Evolutionary conservation across 2,113 vertebrate genomes (phyloP).

Genomic region (Salvelinus fontinalis): DNA sequence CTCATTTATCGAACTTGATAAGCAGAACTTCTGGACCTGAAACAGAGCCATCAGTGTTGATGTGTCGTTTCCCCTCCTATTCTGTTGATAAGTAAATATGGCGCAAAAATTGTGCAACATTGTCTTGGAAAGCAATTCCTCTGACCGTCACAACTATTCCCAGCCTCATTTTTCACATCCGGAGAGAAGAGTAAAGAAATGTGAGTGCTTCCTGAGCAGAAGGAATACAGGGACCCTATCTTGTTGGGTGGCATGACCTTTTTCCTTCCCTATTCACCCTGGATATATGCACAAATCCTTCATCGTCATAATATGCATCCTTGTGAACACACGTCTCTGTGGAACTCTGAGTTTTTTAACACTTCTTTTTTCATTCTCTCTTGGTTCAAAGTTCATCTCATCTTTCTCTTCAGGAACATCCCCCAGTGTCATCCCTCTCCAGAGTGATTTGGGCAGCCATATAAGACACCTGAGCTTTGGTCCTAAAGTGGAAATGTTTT

Average conservation of each 20-base stretch:
- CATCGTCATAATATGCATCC: constrained; percentile 25
- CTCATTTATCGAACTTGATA: background rate
- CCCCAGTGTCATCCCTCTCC: constrained; percentile 11
- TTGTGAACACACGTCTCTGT: constrained; percentile 22
- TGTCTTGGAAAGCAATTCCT: constrained; percentile 69
- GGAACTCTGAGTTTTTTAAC: background rate
- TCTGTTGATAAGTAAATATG: constrained; percentile 60
- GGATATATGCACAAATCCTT: constrained; percentile 52
- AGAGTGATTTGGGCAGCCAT: constrained; percentile 33
- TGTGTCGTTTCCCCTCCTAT: constrained; percentile 33
- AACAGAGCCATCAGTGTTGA: constrained; percentile 20
- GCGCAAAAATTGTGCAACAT: constrained; percentile 51
- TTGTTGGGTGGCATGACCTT: constrained; percentile 43
- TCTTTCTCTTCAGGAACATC: constrained; percentile 7
- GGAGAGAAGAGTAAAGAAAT: constrained; percentile 34
- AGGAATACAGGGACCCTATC: constrained; percentile 33
- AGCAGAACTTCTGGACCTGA: constrained; percentile 7
- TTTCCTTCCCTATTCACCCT: constrained; percentile 32
- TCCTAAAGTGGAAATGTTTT: constrained; percentile 40
- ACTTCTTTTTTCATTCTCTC: background rate
- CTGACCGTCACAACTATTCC: constrained; percentile 68
- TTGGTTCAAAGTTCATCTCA: constrained; percentile 19
- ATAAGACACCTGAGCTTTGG: constrained; percentile 62
- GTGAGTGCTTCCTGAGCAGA: constrained; percentile 35
- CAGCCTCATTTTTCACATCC: constrained; percentile 66